Percentiles rank a stretch among this genome's conserved stretches.
Conservation (phyloP, 1,140 invertebrate species). For the Drosophila grimshawi region DNA sequence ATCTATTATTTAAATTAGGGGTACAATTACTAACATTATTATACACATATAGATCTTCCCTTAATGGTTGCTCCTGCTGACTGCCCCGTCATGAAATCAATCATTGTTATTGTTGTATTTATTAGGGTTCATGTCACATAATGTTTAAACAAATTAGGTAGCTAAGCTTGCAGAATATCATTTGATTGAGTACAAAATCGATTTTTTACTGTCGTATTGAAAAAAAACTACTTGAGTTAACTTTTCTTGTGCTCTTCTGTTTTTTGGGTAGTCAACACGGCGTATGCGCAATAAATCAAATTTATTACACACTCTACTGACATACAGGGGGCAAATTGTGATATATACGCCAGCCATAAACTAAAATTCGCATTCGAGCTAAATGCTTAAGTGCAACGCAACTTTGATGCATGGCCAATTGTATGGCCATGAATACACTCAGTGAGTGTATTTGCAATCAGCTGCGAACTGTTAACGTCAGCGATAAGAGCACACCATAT, state of each 20-base stretch:
- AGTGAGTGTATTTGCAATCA: slow-evolving; percentile 14
- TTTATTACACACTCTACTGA: slow-evolving; percentile 32
- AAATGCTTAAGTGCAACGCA: slow-evolving; percentile 11
- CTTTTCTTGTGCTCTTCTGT: not conserved
- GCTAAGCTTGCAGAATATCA: not conserved
- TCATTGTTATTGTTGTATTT: not conserved
- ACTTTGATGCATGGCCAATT: slow-evolving; percentile 11
- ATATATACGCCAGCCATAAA: slow-evolving; percentile 25
- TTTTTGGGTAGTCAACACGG: slow-evolving; percentile 6
- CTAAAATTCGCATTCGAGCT: slow-evolving; percentile 25
- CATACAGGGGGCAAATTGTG: slow-evolving; percentile 22
- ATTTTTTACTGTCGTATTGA: not conserved
- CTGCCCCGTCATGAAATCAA: too few relatives aligned
- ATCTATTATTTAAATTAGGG: too few relatives aligned
- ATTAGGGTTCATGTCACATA: not conserved
- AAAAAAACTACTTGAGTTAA: slow-evolving; percentile 11
- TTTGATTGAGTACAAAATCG: not conserved
- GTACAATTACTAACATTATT: too few relatives aligned
- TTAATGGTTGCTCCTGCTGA: too few relatives aligned
- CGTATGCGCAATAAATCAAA: slow-evolving; percentile 38
- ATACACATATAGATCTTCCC: too few relatives aligned
- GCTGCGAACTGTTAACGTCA: slow-evolving; percentile 20
- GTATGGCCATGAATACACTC: not conserved
- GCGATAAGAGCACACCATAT: slow-evolving; percentile 13
- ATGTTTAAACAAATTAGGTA: not conserved